Evolutionary conservation across 2,888 invertebrate species (phyloP).

Genomic region (Ommatoiulus sabulosus): DNA sequence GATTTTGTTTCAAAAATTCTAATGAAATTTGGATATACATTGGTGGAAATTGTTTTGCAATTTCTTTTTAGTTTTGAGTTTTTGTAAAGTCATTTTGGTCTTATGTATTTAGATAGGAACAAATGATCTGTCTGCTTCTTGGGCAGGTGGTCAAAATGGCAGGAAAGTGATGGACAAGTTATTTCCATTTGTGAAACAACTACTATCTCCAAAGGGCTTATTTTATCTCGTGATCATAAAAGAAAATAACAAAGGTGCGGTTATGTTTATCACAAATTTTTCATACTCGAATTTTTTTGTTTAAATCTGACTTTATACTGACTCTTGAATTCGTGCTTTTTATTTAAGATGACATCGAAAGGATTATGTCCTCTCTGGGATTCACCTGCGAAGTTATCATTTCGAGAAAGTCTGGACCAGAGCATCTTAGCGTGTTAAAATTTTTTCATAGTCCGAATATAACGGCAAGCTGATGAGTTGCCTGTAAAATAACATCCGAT

Average conservation of each 20-base stretch:
- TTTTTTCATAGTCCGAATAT: not conserved
- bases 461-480: not conserved
- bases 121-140: slow-evolving; percentile 65
- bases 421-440: slow-evolving; percentile 79
- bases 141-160: slow-evolving; percentile 72
- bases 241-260: slow-evolving; percentile 81
- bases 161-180: slow-evolving; percentile 78
- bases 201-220: slow-evolving; percentile 80
- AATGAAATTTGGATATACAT: too few relatives aligned
- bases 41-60: too few relatives aligned
- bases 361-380: slow-evolving; percentile 72
- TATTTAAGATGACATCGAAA: slow-evolving; percentile 71
- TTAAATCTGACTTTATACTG: not conserved
- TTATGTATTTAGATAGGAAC: slow-evolving; percentile 66
- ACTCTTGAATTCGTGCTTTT: slow-evolving; percentile 4
- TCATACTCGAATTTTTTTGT: not conserved
- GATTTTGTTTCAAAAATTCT: too few relatives aligned
- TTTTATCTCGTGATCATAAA: slow-evolving; percentile 90
- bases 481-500: too few relatives aligned
- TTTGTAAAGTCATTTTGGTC: slow-evolving; percentile 61
- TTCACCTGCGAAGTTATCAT: slow-evolving; percentile 76
- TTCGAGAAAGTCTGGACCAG: slow-evolving; percentile 84
- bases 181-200: slow-evolving; percentile 76
- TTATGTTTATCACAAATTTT: not conserved
- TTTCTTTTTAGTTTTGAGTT: slow-evolving; percentile 22